These are phyloP conservation scores for Paratrypauchen microcephalus DNA, from an alignment of 2,797 vertebrate species.

Conservation along the genomic window DNA sequence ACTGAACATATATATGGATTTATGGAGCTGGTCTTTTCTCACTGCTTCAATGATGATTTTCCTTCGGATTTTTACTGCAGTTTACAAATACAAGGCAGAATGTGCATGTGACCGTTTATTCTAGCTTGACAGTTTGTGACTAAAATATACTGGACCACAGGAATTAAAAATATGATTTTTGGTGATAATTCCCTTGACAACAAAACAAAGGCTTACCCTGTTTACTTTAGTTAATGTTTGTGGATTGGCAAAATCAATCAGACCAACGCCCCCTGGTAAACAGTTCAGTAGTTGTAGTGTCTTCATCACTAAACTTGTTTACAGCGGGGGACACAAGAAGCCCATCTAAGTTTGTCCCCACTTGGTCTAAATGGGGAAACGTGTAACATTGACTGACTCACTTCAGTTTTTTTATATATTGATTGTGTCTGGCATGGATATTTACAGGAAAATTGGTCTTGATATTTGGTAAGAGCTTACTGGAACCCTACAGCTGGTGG, in stretches of 20 bases:
- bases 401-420: too few relatives aligned
- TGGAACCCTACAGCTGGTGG: background rate
- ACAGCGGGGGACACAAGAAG: background rate
- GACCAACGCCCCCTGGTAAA: background rate
- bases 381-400: background rate
- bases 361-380: background rate
- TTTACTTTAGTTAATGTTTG: background rate
- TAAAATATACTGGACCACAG: background rate
- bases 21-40: background rate
- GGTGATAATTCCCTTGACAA: background rate
- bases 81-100: background rate
- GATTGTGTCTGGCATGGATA: background rate
- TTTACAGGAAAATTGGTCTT: background rate
- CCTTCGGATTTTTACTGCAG: background rate
- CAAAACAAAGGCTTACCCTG: background rate
- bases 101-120: background rate
- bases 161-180: background rate
- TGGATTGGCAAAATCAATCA: background rate
- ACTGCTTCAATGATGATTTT: background rate
- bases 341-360: background rate
- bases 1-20: constrained; percentile 17
- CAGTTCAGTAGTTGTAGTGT: background rate
- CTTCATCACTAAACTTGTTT: background rate
- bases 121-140: background rate
- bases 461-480: background rate